Evolutionary conservation across 2,113 vertebrate genomes (phyloP), one percentile per base, ranked within the genome.

Genomic region (Carollia perspicillata): DNA sequence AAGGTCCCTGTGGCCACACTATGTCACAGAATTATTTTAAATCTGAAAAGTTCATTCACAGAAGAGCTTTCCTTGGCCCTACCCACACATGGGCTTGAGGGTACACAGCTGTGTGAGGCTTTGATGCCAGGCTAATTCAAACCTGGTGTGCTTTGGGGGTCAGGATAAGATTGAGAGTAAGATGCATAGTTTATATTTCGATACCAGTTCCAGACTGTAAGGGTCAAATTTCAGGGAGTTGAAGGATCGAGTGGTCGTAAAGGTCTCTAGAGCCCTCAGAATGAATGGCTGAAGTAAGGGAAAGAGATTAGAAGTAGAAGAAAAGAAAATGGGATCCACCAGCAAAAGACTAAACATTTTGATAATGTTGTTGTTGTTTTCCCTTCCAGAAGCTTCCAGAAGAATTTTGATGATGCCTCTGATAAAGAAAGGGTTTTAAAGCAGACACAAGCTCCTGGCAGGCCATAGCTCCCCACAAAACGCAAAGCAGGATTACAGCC

Each of bases 271-370:
- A 58, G 51, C 3, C 8, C 3, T 68, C 17, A n/a, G 5, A 30
- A 85, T 72, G 22, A 81, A 58, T 10, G 17, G 8, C 3, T 6
- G 35, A 79, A 55, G 55, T 28, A 51, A 40, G 68, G 8, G 65
- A 80, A 30, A 84, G 47, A 89, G 47, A 68, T 26, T 89, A 26
- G 23, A 92, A 86, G 71, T 22, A 80, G 37, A 44, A 84, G 44
- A 33, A 53, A 35, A 40, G 3, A 14, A 28, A 23, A 11, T 26
- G 30, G 58, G 26, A 20, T 93, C 8, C 3, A 37, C 30, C 0
- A 33, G 12, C 42, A 86, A 71, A 71, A 55, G 10, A 30, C 12
- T 44, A 33, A 91, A 58, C 17, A 28, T 1, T 1, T 68, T 65
- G 63, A 30, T 4, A 18, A 22, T 58, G 1, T 35, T 71, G 8